Evolutionary conservation across 2,888 invertebrate species (phyloP), one percentile per base, ranked within the genome.

Genomic region (Brenthis hecate): DNA sequence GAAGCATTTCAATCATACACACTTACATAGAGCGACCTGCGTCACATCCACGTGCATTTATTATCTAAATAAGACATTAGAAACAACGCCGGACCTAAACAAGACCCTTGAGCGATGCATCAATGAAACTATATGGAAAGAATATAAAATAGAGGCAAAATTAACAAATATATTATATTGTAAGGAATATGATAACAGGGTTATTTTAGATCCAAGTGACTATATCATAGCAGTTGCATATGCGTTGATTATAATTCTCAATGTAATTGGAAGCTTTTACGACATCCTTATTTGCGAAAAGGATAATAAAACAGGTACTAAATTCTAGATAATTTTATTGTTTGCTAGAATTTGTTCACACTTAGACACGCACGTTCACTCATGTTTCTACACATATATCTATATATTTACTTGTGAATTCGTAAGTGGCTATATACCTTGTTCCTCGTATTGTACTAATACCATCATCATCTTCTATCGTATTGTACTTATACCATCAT

Each of bases 1-100:
- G 13, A 91, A 91, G 74, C 91, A 92, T 73, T 92, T 80, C 74
- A 89, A 92, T 70, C 89, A 91, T 74, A 85, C 89, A 63, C 82
- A 85, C 76, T 81, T 92, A 77, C 91, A 92, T 64, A 79, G 90
- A 78, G 91, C 85, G 1, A 78, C 91, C 0, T 92, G 92, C 73
- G 81, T 89, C 1, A 85, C 85, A 11, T 77, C 66, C 19, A 81
- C 83, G 6, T 92, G 91, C 72, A 81, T 80, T 73, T 70, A 43
- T 19, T 55, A 72, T 48, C 13, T 64, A 66, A 75, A 78, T 65
- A 72, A 71, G 65, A 75, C 62, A 61, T 55, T 71, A 58, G 78
- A 78, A 73, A 72, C 53, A 65, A 76, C 78, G 65, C 56, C 56
- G 74, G 83, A 77, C 78, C 79, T 83, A 78, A 73, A 68, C 14